These are phyloP conservation scores for Lepidocyrtoides sp. DNA, from an alignment of 2,888 invertebrate species.

Conservation along the genomic window DNA sequence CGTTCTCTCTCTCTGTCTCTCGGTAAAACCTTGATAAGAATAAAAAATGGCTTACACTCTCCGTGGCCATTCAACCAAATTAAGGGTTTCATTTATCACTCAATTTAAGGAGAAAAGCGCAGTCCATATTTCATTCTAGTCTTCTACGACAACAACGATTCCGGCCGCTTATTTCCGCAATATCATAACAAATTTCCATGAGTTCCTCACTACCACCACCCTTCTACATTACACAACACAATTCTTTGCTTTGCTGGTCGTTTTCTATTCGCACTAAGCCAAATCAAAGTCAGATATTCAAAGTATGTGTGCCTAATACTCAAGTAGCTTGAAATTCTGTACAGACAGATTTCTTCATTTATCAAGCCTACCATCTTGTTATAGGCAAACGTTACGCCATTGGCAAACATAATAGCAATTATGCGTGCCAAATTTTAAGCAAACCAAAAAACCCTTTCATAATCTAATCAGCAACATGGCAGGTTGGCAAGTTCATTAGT, in stretches of 20 bases:
- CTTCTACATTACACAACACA: too few species aligned
- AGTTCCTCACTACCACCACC: neutral
- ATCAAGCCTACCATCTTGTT: slow-evolving; percentile 50
- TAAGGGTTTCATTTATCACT: slow-evolving; percentile 84
- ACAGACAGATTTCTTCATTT: slow-evolving; percentile 1
- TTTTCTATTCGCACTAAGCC: too few species aligned
- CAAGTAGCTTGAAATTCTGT: neutral
- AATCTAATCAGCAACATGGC: slow-evolving; percentile 80
- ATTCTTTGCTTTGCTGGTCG: too few species aligned
- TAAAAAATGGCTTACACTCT: slow-evolving; percentile 72
- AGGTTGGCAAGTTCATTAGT: slow-evolving; percentile 80
- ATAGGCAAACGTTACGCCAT: slow-evolving; percentile 32
- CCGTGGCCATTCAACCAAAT: slow-evolving; percentile 77
- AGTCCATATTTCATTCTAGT: slow-evolving; percentile 76
- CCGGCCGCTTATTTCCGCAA: slow-evolving; percentile 75
- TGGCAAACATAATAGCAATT: slow-evolving; percentile 68
- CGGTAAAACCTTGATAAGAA: slow-evolving; percentile 52
- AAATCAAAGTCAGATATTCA: too few species aligned
- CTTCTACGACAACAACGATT: slow-evolving; percentile 57
- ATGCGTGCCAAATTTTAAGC: slow-evolving; percentile 75
- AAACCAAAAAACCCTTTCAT: slow-evolving; percentile 71
- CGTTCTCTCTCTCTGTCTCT: too few species aligned
- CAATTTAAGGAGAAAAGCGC: slow-evolving; percentile 80
- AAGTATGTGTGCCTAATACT: too few species aligned
- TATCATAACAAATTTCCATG: slow-evolving; percentile 52